Percentiles rank a stretch among this genome's conserved stretches.
phyloP scores from a whole-genome alignment of 2,888 invertebrate genomes.

The Ormia ochracea region DNA sequence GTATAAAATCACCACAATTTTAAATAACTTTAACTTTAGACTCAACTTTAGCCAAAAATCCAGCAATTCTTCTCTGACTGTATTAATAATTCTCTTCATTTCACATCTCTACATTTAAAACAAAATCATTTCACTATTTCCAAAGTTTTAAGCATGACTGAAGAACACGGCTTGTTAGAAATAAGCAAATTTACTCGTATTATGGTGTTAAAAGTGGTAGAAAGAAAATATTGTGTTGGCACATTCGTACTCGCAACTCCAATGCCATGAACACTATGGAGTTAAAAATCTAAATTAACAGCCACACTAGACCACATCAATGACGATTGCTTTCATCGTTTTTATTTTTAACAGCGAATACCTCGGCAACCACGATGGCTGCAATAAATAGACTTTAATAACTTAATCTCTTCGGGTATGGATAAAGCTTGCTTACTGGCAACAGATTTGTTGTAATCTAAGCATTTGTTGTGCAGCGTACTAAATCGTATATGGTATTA shows the following conservation, averaged over 20 bases:
- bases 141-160: neutral
- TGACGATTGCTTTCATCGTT: slow-evolving; percentile 27
- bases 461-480: neutral
- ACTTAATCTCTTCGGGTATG: slow-evolving; percentile 47
- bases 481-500: slow-evolving; percentile 32
- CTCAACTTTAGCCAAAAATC: too few species aligned
- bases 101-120: neutral
- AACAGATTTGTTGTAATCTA: slow-evolving; percentile 34
- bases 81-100: neutral
- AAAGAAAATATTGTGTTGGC: slow-evolving; percentile 54
- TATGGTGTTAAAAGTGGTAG: slow-evolving; percentile 32
- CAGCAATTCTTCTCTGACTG: neutral
- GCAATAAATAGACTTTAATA: slow-evolving; percentile 23
- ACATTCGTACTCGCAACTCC: slow-evolving; percentile 36
- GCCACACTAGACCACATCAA: slow-evolving; percentile 21
- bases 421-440: slow-evolving; percentile 8
- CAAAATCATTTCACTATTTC: neutral
- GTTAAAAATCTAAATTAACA: slow-evolving; percentile 9
- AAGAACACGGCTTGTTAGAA: neutral
- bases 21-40: too few species aligned
- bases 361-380: neutral
- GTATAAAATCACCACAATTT: too few species aligned
- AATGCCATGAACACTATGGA: slow-evolving; percentile 30
- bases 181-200: slow-evolving; percentile 48
- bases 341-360: slow-evolving; percentile 14